Conservation (phyloP, 2,888 invertebrate species). For the Drosophila picticornis region DNA sequence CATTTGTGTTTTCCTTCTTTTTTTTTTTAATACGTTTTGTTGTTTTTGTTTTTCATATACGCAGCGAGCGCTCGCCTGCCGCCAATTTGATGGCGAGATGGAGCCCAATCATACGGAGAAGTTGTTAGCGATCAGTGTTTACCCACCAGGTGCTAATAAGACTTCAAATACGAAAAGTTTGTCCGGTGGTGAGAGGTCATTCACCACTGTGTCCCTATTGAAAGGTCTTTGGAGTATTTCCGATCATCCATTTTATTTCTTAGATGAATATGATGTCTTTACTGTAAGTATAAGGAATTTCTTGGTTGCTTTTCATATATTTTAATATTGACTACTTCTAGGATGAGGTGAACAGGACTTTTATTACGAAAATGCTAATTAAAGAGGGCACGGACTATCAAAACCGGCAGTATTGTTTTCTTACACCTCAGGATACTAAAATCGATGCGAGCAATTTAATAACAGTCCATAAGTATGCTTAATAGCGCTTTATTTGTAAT, state of each 20-base stretch:
- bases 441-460: slow-evolving; percentile 86
- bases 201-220: slow-evolving; percentile 97
- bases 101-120: slow-evolving; percentile 73
- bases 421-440: slow-evolving; percentile 94
- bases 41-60: slow-evolving; percentile 37
- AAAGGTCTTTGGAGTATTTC: slow-evolving; percentile 97
- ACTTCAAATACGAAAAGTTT: slow-evolving; percentile 88
- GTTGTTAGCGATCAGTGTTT: slow-evolving; percentile 85
- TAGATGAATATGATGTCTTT: slow-evolving; percentile 99
- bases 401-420: slow-evolving; percentile 93
- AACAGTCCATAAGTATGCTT: slow-evolving; percentile 87
- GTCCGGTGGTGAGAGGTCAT: slow-evolving; percentile 98
- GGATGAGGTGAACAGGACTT: slow-evolving; percentile 71
- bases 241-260: slow-evolving; percentile 95
- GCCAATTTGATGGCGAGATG: slow-evolving; percentile 78
- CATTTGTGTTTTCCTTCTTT: background rate
- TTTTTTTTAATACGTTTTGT: background rate
- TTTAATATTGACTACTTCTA: slow-evolving; percentile 4
- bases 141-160: slow-evolving; percentile 85
- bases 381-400: slow-evolving; percentile 89
- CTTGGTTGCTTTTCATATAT: background rate
- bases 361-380: slow-evolving; percentile 87
- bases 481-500: too few species aligned
- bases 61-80: slow-evolving; percentile 77
- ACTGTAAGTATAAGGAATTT: slow-evolving; percentile 88